Base-by-base conservation (phyloP, 1,140 invertebrate species). In the Drosophila asahinai region DNA sequence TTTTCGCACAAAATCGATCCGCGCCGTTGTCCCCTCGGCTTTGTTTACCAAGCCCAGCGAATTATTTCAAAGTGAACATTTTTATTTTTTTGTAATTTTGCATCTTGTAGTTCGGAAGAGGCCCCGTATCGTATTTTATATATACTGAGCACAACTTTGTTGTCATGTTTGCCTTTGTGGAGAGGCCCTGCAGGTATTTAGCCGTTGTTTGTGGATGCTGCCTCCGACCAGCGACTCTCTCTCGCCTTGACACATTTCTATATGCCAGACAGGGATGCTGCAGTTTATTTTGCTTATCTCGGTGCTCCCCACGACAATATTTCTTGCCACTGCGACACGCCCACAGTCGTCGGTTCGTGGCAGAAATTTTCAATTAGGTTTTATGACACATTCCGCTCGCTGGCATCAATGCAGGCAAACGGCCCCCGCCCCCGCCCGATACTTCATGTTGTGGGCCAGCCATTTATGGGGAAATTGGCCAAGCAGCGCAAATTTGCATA, bases 241-340 rank as follows among this genome's bases (percentile, higher is more conserved):
- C 12, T 89, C 80, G 78, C 86, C 86, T 89, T 89, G 86, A 89
- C 86, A 89, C 71, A 89, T 89, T 86, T 89, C 64, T 27, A 27
- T 51, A 38, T 54, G 47, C 62, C 33, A 43, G 27, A 17, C 15
- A 43, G 43, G 54, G 70, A 72, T 60, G 77, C 79, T 42, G 48
- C 38, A 54, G 45, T 76, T 49, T 65, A 47, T 76, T 70, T 63
- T 42, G 60, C 45, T 65, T 76, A 51, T 77, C 45, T 76, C 22
- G 55, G 7, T 22, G 54, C 54, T 17, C 51, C 38, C 40, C 27
- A 3, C 62, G 43, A 49, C 59, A 42, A 65, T 77, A 77, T 76
- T 45, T 77, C 54, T 47, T 70, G 52, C 49, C 36, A 51, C 72
- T 60, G 42, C 59, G 47, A 47, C 63, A 57, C 67, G 19, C 33